phyloP scores from a whole-genome alignment of 2,797 vertebrate species.

The Chaetodon trifasciatus region DNA sequence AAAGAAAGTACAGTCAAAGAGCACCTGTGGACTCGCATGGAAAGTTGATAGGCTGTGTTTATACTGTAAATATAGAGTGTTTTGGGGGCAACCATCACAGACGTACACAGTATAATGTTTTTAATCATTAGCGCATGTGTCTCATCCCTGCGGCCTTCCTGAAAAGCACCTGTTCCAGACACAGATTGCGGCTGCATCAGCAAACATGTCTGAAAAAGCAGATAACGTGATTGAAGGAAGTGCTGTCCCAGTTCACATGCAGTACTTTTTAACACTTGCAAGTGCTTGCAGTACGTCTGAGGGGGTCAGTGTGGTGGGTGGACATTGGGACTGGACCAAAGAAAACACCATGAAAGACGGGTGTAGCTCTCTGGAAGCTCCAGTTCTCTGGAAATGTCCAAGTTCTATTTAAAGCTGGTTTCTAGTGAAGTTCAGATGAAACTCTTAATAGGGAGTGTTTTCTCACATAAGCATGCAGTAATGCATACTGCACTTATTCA shows the following conservation, averaged over 20 bases:
- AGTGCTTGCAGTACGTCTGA: not conserved
- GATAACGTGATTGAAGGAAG: not conserved
- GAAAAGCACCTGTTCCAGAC: conserved; percentile 63
- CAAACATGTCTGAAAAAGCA: not conserved
- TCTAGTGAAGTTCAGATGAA: not conserved
- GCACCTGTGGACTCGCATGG: conserved; percentile 76
- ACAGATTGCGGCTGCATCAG: conserved; percentile 34
- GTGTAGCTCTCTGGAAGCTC: conserved; percentile 10
- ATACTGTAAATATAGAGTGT: conserved; percentile 57
- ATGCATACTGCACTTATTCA: conserved; percentile 18
- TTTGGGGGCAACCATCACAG: conserved; percentile 38
- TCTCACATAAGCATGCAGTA: conserved; percentile 7
- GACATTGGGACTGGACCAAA: not conserved
- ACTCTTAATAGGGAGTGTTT: conserved; percentile 16
- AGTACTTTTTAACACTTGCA: not conserved
- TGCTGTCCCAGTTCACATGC: not conserved
- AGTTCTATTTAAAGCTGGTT: not conserved
- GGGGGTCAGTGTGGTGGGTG: not conserved
- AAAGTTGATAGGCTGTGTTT: too few relatives aligned
- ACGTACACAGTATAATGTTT: conserved; percentile 45
- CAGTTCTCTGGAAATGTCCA: conserved; percentile 12
- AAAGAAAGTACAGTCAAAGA: conserved; percentile 68
- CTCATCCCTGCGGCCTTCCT: conserved; percentile 31
- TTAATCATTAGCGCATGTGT: conserved; percentile 53
- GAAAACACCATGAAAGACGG: conserved; percentile 3